A percentile compares a stretch with the other conserved stretches of the same genome.
phyloP scores from a whole-genome alignment of 2,113 vertebrate genomes.

The Tricholaema leucomelas region DNA sequence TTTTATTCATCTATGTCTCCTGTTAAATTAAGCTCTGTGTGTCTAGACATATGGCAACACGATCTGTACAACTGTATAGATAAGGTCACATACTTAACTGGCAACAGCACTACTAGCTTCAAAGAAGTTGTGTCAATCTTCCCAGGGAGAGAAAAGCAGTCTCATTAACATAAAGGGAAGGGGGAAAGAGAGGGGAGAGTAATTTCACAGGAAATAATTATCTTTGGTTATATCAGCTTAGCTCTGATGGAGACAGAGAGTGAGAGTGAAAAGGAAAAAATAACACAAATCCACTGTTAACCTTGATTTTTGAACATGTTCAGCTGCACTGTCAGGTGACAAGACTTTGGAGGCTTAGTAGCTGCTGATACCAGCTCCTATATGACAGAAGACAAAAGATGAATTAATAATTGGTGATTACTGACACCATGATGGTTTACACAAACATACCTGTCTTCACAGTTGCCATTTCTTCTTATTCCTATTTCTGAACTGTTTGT shows the following conservation, averaged over 20 bases:
- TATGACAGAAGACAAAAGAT: background rate
- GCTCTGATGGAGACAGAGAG: background rate
- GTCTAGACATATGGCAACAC: constrained; percentile 54
- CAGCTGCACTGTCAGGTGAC: background rate
- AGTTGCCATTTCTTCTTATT: background rate
- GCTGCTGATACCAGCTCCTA: background rate
- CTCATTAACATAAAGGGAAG: constrained; percentile 26
- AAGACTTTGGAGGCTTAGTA: background rate
- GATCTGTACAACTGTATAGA: constrained; percentile 63
- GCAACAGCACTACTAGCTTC: constrained; percentile 49
- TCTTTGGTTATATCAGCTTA: background rate
- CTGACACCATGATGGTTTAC: background rate
- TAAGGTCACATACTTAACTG: constrained; percentile 62
- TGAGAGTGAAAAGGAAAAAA: background rate
- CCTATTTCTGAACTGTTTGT: background rate
- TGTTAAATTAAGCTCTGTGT: constrained; percentile 54
- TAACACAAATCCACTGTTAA: background rate
- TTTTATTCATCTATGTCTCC: constrained; percentile 25
- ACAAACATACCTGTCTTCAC: background rate
- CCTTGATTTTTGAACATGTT: background rate
- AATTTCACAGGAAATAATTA: constrained; percentile 46
- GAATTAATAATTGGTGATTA: background rate
- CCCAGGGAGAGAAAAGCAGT: background rate
- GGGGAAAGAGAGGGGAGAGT: background rate
- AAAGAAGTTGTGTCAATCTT: constrained; percentile 57